Conservation (phyloP, 2,888 invertebrate genomes). For the Aelia acuminata region DNA sequence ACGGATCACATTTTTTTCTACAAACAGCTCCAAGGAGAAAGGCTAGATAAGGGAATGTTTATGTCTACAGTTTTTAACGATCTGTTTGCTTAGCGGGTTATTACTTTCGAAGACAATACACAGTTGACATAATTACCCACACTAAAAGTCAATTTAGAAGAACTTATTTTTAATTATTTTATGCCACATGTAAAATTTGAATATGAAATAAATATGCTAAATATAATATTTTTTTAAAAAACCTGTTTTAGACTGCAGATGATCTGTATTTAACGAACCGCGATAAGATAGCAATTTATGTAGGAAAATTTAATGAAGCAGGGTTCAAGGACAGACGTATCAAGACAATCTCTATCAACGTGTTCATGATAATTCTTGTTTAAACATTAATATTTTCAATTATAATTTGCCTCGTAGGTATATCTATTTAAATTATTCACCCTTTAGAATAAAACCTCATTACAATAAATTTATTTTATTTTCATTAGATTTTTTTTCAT, state of each 20-base stretch:
- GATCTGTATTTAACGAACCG: not conserved
- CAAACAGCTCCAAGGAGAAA: conserved; percentile 31
- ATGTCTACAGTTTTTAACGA: not conserved
- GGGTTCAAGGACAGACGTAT: not conserved
- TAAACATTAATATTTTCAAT: not conserved
- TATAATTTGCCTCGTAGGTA: not conserved
- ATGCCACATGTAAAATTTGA: too few species aligned
- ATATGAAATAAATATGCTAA: too few species aligned
- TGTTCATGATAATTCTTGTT: not conserved
- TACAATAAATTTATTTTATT: too few species aligned
- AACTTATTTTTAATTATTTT: not conserved
- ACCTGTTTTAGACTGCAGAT: not conserved
- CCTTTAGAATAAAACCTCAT: not conserved
- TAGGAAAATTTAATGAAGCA: not conserved
- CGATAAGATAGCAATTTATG: not conserved
- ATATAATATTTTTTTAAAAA: not conserved
- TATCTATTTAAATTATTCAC: not conserved
- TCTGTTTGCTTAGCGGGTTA: conserved; percentile 24
- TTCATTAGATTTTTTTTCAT: too few species aligned
- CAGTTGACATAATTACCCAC: not conserved
- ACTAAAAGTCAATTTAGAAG: not conserved
- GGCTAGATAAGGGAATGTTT: not conserved
- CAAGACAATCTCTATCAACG: not conserved
- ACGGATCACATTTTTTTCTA: conserved; percentile 7
- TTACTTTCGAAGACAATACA: not conserved